Evolutionary conservation across 2,888 invertebrate species (phyloP), one percentile per base, ranked within the genome.

Genomic region (Eupithecia centaureata): DNA sequence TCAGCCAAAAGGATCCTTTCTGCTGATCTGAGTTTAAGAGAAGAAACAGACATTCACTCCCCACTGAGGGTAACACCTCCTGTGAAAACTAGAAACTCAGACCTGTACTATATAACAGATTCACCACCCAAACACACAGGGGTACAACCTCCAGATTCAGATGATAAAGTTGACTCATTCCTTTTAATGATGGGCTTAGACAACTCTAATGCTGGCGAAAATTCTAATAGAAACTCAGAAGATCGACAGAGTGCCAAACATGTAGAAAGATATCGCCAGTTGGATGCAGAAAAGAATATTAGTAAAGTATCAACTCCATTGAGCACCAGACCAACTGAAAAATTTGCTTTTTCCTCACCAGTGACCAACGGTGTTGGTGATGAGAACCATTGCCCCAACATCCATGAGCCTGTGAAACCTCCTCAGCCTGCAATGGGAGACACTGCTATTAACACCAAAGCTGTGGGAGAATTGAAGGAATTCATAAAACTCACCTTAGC

Each of bases 281-380:
- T 86, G 33, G 87, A 90, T 73, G 71, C 82, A 1, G 91, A 91
- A 42, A 90, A 87, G 68, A 89, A 88, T 73, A 84, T 89, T 22
- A 88, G 82, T 59, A 92, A 92, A 77, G 72, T 86, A n/a, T 92
- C 92, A n/a, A 93, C 92, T 47, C 92, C 93, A 15, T 63, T 91
- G 15, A 87, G 77, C 35, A 88, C 79, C 63, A 83, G 80, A 69
- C 76, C 75, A 7, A 78, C 75, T 38, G 92, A 91, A 58, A 86
- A 86, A 65, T 79, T 88, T 66, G 82, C 70, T 2, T 84, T 88
- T 59, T 79, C 84, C 35, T 90, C 93, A 51, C 90, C 92, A 22
- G 77, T 82, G 35, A 70, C 79, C 2, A 91, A 90, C 77, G 88
- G 86, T 1, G 67, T 79, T 13, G 73, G 79, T 42, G 87, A 88